phyloP scores from a whole-genome alignment of 2,113 vertebrate species.

The Coracopsis vasa region DNA sequence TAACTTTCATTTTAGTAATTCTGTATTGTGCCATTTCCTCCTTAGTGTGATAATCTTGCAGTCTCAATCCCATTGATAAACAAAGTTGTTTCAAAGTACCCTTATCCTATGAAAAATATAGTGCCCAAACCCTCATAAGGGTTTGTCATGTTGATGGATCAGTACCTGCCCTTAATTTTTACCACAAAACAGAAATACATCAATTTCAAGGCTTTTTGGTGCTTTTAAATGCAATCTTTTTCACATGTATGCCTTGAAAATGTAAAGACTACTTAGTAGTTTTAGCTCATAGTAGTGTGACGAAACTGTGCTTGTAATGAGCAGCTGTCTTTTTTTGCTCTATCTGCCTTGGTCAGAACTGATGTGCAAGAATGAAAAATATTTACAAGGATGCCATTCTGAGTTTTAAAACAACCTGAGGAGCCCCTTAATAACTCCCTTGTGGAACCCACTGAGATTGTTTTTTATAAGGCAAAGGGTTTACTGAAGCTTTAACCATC shows the following conservation, averaged over 20 bases:
- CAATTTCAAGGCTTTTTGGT: neutral
- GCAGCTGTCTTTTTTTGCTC: neutral
- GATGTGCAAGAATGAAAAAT: neutral
- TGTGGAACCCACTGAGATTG: neutral
- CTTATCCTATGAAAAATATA: neutral
- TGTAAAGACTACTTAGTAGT: neutral
- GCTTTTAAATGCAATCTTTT: neutral
- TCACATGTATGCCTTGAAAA: neutral
- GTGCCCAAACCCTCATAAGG: neutral
- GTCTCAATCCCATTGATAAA: neutral
- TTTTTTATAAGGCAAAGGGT: neutral
- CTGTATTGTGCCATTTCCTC: neutral
- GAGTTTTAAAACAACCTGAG: neutral
- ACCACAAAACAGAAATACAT: neutral
- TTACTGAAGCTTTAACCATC: neutral
- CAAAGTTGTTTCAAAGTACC: neutral
- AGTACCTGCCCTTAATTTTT: neutral
- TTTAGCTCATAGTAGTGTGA: neutral
- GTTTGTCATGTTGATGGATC: neutral
- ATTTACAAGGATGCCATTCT: neutral
- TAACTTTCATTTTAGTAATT: neutral
- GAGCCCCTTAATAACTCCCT: neutral
- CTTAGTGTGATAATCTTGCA: neutral
- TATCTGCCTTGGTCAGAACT: neutral
- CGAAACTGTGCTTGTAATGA: neutral